phyloP scores from a whole-genome alignment of 1,140 invertebrate genomes.

The Goniozus legneri region DNA sequence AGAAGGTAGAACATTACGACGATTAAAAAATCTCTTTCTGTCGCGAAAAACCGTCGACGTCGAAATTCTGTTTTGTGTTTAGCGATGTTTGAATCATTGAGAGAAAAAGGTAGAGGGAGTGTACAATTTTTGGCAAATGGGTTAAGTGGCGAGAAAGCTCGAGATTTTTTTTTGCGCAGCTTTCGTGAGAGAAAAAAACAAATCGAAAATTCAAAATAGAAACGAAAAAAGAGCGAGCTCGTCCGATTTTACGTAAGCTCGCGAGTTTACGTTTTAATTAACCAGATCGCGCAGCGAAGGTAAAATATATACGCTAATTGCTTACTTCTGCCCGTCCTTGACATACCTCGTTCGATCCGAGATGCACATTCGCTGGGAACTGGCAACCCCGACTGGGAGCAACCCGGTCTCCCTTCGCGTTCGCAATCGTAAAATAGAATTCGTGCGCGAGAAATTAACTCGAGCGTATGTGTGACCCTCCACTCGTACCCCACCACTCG shows the following conservation, averaged over 20 bases:
- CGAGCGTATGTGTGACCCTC: conserved; percentile 9
- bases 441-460: conserved; percentile 25
- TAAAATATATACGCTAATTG: conserved; percentile 21
- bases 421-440: conserved; percentile 26
- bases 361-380: too few species aligned
- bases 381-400: too few species aligned
- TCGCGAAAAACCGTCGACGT: too few species aligned
- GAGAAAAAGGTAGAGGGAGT: conserved; percentile 1
- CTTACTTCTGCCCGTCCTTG: conserved; percentile 23
- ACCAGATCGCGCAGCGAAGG: conserved; percentile 19
- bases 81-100: background rate
- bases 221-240: too few species aligned
- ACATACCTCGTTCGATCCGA: conserved; percentile 25
- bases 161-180: too few species aligned
- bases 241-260: too few species aligned
- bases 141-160: too few species aligned
- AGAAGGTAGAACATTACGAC: background rate
- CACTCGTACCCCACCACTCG: conserved; percentile 1
- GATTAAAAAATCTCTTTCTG: too few species aligned
- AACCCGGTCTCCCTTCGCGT: conserved; percentile 21
- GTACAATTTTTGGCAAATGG: conserved; percentile 7
- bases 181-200: too few species aligned
- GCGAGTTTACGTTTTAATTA: too few species aligned
- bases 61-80: too few species aligned
- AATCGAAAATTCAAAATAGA: too few species aligned